These are phyloP conservation scores for Rhabdophis nuchalis DNA, from an alignment of 2,797 vertebrate species.

Conservation along the genomic window DNA sequence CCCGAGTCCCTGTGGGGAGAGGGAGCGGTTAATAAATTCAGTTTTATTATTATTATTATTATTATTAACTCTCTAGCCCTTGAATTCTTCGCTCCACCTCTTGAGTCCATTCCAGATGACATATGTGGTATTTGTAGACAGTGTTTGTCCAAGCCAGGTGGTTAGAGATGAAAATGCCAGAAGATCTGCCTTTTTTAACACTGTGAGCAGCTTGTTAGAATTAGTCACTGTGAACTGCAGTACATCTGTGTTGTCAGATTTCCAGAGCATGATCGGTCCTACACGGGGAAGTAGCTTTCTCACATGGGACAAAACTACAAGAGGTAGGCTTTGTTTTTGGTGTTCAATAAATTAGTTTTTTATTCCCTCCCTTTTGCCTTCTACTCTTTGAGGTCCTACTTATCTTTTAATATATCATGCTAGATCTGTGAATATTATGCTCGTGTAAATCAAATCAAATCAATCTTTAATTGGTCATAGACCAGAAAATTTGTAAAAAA, in stretches of 20 bases:
- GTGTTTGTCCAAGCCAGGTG: slow-evolving; percentile 64
- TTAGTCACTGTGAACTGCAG: slow-evolving; percentile 74
- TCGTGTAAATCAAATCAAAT: neutral
- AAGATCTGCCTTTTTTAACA: slow-evolving; percentile 60
- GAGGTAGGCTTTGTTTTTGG: neutral
- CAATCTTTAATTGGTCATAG: neutral
- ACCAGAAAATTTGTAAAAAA: neutral
- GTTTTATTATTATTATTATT: no score
- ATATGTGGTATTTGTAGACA: slow-evolving; percentile 55
- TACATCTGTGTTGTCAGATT: slow-evolving; percentile 76
- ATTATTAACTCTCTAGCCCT: neutral
- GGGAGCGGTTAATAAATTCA: no score
- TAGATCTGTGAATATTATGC: neutral
- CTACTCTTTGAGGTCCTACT: slow-evolving; percentile 27
- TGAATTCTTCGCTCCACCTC: slow-evolving; percentile 17
- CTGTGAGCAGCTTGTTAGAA: slow-evolving; percentile 68
- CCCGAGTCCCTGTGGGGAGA: no score
- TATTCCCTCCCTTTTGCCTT: neutral
- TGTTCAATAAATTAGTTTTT: neutral
- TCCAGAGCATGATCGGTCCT: slow-evolving; percentile 59
- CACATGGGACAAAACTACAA: slow-evolving; percentile 42
- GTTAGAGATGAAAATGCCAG: slow-evolving; percentile 64
- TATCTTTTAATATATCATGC: neutral
- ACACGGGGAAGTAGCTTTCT: slow-evolving; percentile 39
- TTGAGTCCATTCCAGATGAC: slow-evolving; percentile 30